A percentile compares a stretch with the other conserved stretches of the same genome.
phyloP scores from a whole-genome alignment of 2,113 vertebrate genomes.

The Psettodes erumei region DNA sequence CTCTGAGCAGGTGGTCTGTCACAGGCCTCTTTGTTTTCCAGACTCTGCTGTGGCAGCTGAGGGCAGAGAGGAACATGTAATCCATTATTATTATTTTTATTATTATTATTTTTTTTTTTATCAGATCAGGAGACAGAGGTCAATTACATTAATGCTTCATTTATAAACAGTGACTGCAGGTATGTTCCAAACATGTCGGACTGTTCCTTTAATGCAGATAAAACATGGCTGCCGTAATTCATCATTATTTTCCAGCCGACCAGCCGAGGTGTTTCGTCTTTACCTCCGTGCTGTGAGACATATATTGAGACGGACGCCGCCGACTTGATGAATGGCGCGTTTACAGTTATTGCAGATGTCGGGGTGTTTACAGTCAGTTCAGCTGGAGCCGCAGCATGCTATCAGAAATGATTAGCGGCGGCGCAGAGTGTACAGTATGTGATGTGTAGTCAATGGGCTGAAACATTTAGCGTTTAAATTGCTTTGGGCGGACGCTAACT shows the following conservation, averaged over 20 bases:
- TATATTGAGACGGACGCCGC: no score
- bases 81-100: no score
- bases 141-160: no score
- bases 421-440: not conserved
- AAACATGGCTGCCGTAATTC: not conserved
- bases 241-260: not conserved
- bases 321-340: no score
- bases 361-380: no score
- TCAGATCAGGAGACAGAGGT: not conserved
- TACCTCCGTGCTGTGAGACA: no score
- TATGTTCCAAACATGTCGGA: not conserved
- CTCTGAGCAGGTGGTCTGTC: constrained; percentile 71
- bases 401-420: not conserved
- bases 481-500: constrained; percentile 26
- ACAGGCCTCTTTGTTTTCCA: constrained; percentile 66
- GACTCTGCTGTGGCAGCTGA: constrained; percentile 52
- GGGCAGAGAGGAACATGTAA: constrained; percentile 24
- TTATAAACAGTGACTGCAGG: not conserved
- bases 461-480: not conserved
- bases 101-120: no score
- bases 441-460: not conserved
- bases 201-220: not conserved
- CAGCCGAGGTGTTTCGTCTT: no score
- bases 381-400: not conserved
- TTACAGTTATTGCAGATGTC: no score